Base-by-base conservation (phyloP, 2,888 invertebrate genomes). In the Cordilura impudica region DNA sequence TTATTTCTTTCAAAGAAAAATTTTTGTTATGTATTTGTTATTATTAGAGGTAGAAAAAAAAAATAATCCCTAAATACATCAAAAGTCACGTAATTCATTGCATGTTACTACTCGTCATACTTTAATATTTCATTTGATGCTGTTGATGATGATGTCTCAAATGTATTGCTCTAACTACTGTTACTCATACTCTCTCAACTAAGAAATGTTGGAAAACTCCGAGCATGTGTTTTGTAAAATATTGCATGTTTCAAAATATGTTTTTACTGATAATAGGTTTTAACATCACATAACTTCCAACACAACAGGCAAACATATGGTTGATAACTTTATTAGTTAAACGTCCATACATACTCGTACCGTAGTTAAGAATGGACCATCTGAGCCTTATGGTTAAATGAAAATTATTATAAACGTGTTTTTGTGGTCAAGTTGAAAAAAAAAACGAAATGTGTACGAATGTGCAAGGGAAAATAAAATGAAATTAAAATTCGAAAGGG, bases 11-110 rank as follows among this genome's bases (percentile, higher is more conserved):
- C 23, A 51, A 14, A 18, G 18, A 26, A 35, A n/a, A 2, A 29
- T 29, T 69, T 66, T 14, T 39, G 18, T 43, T 65, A 54, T 4
- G 6, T 39, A 29, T 26, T 47, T 72, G 7, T 26, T 58, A 16
- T 14, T 51, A 58, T 51, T 58, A 58, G 14, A 43, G 39, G 51
- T 26, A 65, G 31, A 14, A 12, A 26, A 23, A 26, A 61, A 58
- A 14, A 47, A 54, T 31, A 26, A 49, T 67, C 51, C 56, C n/a
- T 21, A 56, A 77, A 73, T 61, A 78, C 61, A 81, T 74, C 74
- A 75, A 75, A 78, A 78, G 81, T 81, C 81, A 81, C 81, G 81
- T 81, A 78, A 75, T 81, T 75, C 65, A 75, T 78, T 78, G 71
- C 71, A 78, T 75, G 81, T 72, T 77, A 70, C 65, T 79, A 4